phyloP scores from a whole-genome alignment of 2,888 invertebrate genomes.

The Dioctria rufipes region DNA sequence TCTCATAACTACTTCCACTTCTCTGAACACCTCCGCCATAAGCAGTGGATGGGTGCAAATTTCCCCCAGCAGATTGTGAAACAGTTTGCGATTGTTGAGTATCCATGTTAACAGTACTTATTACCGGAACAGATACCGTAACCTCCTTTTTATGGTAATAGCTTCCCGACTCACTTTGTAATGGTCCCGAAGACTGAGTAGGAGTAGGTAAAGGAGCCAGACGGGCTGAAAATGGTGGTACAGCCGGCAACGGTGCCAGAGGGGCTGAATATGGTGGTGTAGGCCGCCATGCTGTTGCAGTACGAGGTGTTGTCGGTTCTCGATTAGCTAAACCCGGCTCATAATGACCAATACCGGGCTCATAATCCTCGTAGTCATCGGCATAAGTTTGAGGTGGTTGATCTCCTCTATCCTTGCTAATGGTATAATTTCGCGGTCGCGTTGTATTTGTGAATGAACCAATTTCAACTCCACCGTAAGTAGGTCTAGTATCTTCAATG shows the following conservation, averaged over 20 bases:
- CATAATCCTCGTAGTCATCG: constrained; percentile 66
- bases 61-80: not conserved
- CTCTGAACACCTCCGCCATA: constrained; percentile 9
- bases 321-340: constrained; percentile 50
- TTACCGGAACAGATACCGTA: constrained; percentile 13
- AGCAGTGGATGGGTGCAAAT: not conserved
- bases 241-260: constrained; percentile 16
- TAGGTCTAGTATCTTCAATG: constrained; percentile 56
- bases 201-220: not conserved
- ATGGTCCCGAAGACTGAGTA: constrained; percentile 9
- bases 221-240: not conserved
- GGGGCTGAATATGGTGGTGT: constrained; percentile 41
- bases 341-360: constrained; percentile 66
- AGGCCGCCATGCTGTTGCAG: constrained; percentile 47
- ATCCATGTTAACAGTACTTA: not conserved
- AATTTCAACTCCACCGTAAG: constrained; percentile 63
- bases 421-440: constrained; percentile 60
- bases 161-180: constrained; percentile 26
- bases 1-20: constrained; percentile 15
- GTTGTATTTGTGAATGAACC: constrained; percentile 58
- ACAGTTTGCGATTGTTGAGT: not conserved
- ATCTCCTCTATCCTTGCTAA: constrained; percentile 69
- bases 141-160: constrained; percentile 48
- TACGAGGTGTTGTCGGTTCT: constrained; percentile 57
- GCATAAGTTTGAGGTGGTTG: constrained; percentile 69